Evolutionary conservation across 2,888 invertebrate genomes (phyloP).

Genomic region (Tuta absoluta): DNA sequence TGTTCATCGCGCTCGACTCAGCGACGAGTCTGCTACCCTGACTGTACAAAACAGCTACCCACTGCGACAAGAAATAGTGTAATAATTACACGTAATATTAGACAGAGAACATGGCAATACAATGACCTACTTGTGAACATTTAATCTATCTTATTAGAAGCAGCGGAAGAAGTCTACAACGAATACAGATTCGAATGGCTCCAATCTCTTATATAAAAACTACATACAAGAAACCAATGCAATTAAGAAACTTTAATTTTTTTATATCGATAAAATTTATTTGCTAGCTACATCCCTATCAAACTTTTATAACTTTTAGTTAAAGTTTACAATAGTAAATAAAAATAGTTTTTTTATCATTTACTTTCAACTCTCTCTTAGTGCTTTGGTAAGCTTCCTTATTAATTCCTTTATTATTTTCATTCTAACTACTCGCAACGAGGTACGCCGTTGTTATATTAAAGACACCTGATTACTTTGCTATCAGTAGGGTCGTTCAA

Average conservation of each 20-base stretch:
- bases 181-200: constrained; percentile 38
- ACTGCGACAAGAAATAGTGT: not conserved
- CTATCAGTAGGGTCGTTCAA: not conserved
- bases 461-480: not conserved
- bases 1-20: too few relatives aligned
- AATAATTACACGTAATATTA: not conserved
- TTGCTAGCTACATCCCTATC: constrained; percentile 65
- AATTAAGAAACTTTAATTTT: constrained; percentile 28
- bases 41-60: not conserved
- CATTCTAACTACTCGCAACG: constrained; percentile 30
- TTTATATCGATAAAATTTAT: constrained; percentile 55
- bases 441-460: constrained; percentile 23
- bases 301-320: constrained; percentile 41
- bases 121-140: constrained; percentile 30
- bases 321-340: constrained; percentile 51
- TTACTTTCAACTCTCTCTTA: constrained; percentile 39
- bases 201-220: constrained; percentile 38
- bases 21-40: too few relatives aligned
- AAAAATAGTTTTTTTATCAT: constrained; percentile 52
- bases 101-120: constrained; percentile 27
- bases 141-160: constrained; percentile 32
- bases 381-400: constrained; percentile 28
- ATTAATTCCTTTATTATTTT: constrained; percentile 37
- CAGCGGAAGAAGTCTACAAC: constrained; percentile 31
- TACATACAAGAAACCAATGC: not conserved